Conservation (phyloP, 1,140 invertebrate species). For the Zaprionus taronus region DNA sequence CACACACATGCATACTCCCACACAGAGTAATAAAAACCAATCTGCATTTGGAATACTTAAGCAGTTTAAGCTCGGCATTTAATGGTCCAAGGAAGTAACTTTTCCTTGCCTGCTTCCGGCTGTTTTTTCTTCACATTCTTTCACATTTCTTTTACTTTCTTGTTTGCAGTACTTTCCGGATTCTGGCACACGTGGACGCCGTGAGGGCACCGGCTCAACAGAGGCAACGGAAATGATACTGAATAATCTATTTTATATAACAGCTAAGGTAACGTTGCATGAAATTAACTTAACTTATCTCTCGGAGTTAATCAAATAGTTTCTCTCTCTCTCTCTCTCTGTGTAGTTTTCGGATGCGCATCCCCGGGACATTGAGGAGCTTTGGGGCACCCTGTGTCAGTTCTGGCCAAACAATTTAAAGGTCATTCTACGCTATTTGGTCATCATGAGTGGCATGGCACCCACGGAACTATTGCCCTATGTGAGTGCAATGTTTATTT, state of each 20-base stretch:
- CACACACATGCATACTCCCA: too few relatives aligned
- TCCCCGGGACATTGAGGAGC: slow-evolving; percentile 96
- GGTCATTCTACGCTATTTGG: slow-evolving; percentile 98
- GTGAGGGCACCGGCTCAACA: slow-evolving; percentile 98
- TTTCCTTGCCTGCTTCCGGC: slow-evolving; percentile 18
- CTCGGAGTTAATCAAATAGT: neutral
- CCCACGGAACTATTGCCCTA: slow-evolving; percentile 95
- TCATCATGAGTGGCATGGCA: slow-evolving; percentile 98
- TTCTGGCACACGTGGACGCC: slow-evolving; percentile 87
- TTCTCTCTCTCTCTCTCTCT: slow-evolving; percentile 19
- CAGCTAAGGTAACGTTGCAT: slow-evolving; percentile 91
- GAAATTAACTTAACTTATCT: slow-evolving; percentile 2
- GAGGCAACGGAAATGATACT: slow-evolving; percentile 99
- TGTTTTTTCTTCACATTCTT: slow-evolving; percentile 3
- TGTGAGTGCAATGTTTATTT: slow-evolving; percentile 85
- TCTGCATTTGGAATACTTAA: neutral
- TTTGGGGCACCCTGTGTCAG: slow-evolving; percentile 97
- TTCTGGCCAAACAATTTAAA: slow-evolving; percentile 99
- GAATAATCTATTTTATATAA: slow-evolving; percentile 99
- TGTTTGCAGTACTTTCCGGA: slow-evolving; percentile 89
- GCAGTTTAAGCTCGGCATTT: neutral
- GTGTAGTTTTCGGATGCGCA: slow-evolving; percentile 96
- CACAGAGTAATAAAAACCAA: neutral
- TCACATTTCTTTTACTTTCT: slow-evolving; percentile 8
- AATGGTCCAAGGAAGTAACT: neutral